Evolutionary conservation across 2,888 invertebrate genomes (phyloP).

Genomic region (Melieria crassipennis): DNA sequence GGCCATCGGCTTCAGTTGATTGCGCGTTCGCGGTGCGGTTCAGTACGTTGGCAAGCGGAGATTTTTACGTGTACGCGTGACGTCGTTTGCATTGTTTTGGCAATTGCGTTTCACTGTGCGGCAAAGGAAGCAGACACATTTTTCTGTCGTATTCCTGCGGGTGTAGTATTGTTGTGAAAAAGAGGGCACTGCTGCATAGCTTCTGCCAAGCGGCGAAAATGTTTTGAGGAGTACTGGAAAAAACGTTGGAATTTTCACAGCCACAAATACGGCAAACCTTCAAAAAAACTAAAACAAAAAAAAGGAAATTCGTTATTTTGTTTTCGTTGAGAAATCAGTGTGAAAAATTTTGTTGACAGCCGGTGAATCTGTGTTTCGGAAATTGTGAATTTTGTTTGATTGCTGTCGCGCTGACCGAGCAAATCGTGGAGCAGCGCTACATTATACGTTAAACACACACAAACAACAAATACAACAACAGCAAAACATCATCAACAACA

Average conservation of each 20-base stretch:
- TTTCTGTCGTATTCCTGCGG: background rate
- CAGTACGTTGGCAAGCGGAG: constrained; percentile 25
- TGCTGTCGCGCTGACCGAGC: no score
- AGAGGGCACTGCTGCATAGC: no score
- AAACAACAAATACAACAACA: background rate
- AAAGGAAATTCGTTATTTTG: constrained; percentile 4
- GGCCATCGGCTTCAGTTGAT: constrained; percentile 33
- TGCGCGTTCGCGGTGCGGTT: constrained; percentile 32
- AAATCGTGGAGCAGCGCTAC: no score
- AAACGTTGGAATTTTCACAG: no score
- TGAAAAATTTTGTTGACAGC: no score
- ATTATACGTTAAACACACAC: no score
- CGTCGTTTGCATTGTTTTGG: constrained; percentile 29
- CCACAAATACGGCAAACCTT: no score
- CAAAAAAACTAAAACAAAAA: background rate
- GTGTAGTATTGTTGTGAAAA: constrained; percentile 16
- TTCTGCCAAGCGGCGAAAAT: no score
- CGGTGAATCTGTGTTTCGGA: no score
- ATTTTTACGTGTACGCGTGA: constrained; percentile 17
- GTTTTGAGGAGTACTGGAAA: no score
- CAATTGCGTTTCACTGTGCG: constrained; percentile 28
- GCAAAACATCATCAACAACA: constrained; percentile 9
- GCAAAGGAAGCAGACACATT: constrained; percentile 1
- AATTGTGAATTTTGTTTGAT: no score
- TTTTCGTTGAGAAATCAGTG: background rate